phyloP scores from a whole-genome alignment of 2,888 invertebrate genomes.

The Spicauda simplicius region DNA sequence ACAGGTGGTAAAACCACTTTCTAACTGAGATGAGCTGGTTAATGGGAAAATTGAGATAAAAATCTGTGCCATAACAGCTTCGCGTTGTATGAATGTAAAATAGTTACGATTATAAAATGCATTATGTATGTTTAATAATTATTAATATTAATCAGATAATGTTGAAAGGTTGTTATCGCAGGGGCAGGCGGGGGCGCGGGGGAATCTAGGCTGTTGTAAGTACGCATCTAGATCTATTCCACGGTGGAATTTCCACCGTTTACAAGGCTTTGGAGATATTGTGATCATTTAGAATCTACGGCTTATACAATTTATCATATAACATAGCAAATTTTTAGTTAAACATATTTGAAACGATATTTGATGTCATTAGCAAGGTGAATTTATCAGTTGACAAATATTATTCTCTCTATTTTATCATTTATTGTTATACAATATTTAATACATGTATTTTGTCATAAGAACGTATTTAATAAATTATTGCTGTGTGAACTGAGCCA shows the following conservation, averaged over 20 bases:
- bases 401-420: no score
- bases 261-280: no score
- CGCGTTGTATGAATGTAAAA: slow-evolving; percentile 14
- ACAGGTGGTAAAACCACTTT: background rate
- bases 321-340: no score
- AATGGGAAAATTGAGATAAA: background rate
- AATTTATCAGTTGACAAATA: no score
- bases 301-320: no score
- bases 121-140: slow-evolving; percentile 29
- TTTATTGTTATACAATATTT: background rate
- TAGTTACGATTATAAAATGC: slow-evolving; percentile 10
- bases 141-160: slow-evolving; percentile 42
- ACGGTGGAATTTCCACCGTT: background rate
- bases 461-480: background rate
- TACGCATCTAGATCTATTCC: slow-evolving; percentile 42
- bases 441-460: background rate
- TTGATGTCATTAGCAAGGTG: no score
- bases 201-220: slow-evolving; percentile 45
- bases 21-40: background rate
- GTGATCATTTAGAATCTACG: no score
- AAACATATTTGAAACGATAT: no score
- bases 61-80: background rate
- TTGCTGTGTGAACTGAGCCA: background rate
- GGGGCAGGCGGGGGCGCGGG: slow-evolving; percentile 45
- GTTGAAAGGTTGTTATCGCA: slow-evolving; percentile 45